Conservation (phyloP, 2,888 invertebrate species). For the Teinopalpus imperialis region DNA sequence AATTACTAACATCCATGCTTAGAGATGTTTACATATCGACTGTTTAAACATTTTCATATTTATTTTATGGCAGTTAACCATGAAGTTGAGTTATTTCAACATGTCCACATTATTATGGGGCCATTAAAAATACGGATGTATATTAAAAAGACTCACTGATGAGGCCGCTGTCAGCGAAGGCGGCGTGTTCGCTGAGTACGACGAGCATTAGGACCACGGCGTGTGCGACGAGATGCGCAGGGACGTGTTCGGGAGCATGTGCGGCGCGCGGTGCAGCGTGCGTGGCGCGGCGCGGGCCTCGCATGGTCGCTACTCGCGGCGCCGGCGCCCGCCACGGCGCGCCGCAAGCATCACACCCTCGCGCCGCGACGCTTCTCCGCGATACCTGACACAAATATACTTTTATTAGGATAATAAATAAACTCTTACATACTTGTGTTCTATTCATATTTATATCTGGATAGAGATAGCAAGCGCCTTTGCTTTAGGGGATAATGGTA, state of each 20-base stretch:
- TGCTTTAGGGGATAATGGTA: too few relatives aligned
- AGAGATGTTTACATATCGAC: too few relatives aligned
- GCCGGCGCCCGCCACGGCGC: constrained; percentile 72
- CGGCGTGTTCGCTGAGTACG: constrained; percentile 3
- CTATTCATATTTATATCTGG: too few relatives aligned
- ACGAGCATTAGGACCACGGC: constrained; percentile 11
- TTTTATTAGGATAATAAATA: too few relatives aligned
- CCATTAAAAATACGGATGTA: too few relatives aligned
- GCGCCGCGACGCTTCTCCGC: constrained; percentile 65
- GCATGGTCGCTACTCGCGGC: constrained; percentile 74
- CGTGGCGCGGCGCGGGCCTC: constrained; percentile 65
- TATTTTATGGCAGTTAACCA: too few relatives aligned
- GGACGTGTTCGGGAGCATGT: constrained; percentile 45
- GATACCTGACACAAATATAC: constrained; percentile 55
- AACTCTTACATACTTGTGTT: too few relatives aligned
- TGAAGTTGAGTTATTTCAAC: too few relatives aligned
- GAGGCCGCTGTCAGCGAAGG: constrained; percentile 29
- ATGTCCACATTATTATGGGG: too few relatives aligned
- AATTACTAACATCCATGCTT: too few relatives aligned
- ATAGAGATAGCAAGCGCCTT: too few relatives aligned
- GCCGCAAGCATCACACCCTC: constrained; percentile 72
- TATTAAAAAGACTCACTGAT: constrained; percentile 68
- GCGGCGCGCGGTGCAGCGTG: constrained; percentile 52
- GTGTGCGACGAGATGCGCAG: constrained; percentile 37
- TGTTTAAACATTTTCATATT: too few relatives aligned